These are phyloP conservation scores for Aphaenogaster floridana DNA, from an alignment of 1,140 invertebrate genomes.

Conservation along the genomic window DNA sequence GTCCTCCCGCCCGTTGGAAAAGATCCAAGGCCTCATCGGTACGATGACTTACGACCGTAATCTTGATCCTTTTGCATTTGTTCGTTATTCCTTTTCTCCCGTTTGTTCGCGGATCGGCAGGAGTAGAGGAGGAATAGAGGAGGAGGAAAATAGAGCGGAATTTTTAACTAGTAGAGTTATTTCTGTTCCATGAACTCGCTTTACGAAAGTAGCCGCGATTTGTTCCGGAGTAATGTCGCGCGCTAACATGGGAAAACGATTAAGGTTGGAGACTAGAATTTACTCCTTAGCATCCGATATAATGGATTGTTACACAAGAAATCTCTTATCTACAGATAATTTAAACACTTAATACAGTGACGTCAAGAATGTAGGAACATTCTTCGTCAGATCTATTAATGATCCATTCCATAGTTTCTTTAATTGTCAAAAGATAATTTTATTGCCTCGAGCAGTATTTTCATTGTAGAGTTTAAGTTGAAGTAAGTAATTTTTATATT, in stretches of 20 bases:
- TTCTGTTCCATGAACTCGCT: slow-evolving; percentile 45
- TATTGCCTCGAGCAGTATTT: background rate
- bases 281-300: slow-evolving; percentile 44
- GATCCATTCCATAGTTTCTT: background rate
- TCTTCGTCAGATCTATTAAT: background rate
- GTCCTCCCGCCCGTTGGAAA: slow-evolving; percentile 43
- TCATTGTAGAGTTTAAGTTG: background rate
- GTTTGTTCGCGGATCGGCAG: background rate
- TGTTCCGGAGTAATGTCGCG: slow-evolving; percentile 54
- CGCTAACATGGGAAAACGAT: slow-evolving; percentile 58
- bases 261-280: slow-evolving; percentile 48
- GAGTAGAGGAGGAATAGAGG: background rate
- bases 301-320: slow-evolving; percentile 56
- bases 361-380: background rate
- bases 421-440: background rate
- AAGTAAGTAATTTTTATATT: background rate
- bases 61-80: slow-evolving; percentile 41
- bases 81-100: background rate
- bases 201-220: slow-evolving; percentile 56
- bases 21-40: slow-evolving; percentile 62
- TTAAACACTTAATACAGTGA: slow-evolving; percentile 14
- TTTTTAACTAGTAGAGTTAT: slow-evolving; percentile 52
- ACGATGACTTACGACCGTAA: slow-evolving; percentile 53
- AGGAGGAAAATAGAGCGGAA: slow-evolving; percentile 17
- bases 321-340: slow-evolving; percentile 41